These are phyloP conservation scores for Ctenopoma multispine DNA, from an alignment of 2,797 vertebrate species.

Conservation along the genomic window DNA sequence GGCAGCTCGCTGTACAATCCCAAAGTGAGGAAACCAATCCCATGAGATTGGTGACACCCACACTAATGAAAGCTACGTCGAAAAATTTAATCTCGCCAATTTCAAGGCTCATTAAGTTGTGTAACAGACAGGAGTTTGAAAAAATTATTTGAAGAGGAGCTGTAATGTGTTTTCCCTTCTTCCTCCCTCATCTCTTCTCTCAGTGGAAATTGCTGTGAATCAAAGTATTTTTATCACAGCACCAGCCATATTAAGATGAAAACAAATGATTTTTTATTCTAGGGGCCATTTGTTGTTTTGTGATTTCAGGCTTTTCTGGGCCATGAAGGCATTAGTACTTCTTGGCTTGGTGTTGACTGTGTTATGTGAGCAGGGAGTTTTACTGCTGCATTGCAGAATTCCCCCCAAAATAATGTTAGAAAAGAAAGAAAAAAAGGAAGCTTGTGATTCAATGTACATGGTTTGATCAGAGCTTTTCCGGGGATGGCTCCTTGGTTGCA, in stretches of 20 bases:
- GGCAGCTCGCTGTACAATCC: slow-evolving; percentile 20
- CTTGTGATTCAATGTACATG: slow-evolving; percentile 14
- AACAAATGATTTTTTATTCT: slow-evolving; percentile 32
- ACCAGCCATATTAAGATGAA: slow-evolving; percentile 42
- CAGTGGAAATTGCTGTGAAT: slow-evolving; percentile 36
- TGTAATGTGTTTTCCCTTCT: slow-evolving; percentile 37
- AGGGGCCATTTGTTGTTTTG: slow-evolving; percentile 26
- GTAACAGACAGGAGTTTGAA: slow-evolving; percentile 65
- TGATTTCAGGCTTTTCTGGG: slow-evolving; percentile 38
- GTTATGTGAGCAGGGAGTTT: slow-evolving; percentile 23
- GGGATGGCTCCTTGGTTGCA: slow-evolving; percentile 21
- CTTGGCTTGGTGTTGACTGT: slow-evolving; percentile 16
- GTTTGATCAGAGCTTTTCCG: slow-evolving; percentile 41
- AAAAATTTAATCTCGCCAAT: slow-evolving; percentile 73
- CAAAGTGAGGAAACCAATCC: slow-evolving; percentile 48
- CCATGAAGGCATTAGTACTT: slow-evolving; percentile 37
- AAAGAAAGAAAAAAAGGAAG: slow-evolving; percentile 4
- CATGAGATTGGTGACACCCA: slow-evolving; percentile 46
- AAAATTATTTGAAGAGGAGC: slow-evolving; percentile 62
- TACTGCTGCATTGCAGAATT: slow-evolving; percentile 28
- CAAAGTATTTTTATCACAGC: slow-evolving; percentile 27
- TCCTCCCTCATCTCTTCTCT: slow-evolving; percentile 18
- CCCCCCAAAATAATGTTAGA: slow-evolving; percentile 21
- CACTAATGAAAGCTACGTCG: slow-evolving; percentile 63
- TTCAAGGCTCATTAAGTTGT: slow-evolving; percentile 78